Conservation (phyloP, 2,797 vertebrate genomes). For the Sylvilagus floridanus region DNA sequence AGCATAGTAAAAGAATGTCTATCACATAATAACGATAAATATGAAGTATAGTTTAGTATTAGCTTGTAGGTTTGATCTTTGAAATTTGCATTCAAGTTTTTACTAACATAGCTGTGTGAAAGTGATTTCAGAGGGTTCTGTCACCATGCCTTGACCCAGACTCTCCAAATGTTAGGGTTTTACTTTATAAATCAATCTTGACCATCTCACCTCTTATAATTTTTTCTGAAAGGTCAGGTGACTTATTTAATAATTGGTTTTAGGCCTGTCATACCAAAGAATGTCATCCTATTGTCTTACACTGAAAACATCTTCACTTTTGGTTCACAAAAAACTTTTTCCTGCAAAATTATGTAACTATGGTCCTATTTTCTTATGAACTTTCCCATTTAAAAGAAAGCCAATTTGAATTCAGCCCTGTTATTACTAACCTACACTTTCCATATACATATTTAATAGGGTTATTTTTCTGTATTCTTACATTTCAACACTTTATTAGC, state of each 20-base stretch:
- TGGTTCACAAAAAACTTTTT: background rate
- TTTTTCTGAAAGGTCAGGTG: background rate
- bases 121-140: conserved; percentile 27
- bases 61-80: conserved; percentile 13
- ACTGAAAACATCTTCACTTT: background rate
- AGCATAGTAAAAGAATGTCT: background rate
- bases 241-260: background rate
- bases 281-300: background rate
- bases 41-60: background rate
- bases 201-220: background rate
- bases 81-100: conserved; percentile 26
- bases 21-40: background rate
- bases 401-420: background rate
- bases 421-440: background rate
- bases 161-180: background rate
- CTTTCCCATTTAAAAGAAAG: conserved; percentile 15
- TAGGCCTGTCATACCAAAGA: background rate
- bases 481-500: conserved; percentile 4
- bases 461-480: background rate
- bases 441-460: background rate
- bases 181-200: conserved; percentile 60
- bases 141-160: background rate
- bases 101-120: background rate
- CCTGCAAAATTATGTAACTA: background rate
- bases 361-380: background rate